Percentiles rank a stretch among this genome's conserved stretches.
Conservation (phyloP, 1,140 invertebrate genomes). For the Drosophila tristis region DNA sequence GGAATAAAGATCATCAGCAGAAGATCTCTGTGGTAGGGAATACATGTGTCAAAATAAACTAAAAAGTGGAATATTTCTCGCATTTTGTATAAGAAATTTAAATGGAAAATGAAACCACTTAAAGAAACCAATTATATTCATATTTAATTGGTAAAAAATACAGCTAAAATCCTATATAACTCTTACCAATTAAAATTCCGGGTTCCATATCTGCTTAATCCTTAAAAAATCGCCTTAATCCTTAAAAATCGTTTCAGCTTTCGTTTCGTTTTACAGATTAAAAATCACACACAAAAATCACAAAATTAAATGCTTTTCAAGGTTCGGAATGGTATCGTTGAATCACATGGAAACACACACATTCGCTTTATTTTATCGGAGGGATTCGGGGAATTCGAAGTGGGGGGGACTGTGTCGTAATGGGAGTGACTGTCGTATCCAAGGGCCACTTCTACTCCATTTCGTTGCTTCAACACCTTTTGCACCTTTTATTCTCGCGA, state of each 20-base stretch:
- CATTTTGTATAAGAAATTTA: constrained; percentile 2
- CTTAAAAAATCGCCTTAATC: constrained; percentile 26
- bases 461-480: constrained; percentile 30
- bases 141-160: too few relatives aligned
- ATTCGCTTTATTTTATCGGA: constrained; percentile 32
- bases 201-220: constrained; percentile 71
- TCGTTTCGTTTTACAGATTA: constrained; percentile 39
- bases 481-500: constrained; percentile 34
- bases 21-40: too few relatives aligned
- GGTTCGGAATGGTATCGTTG: constrained; percentile 35
- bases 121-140: not conserved
- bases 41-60: too few relatives aligned
- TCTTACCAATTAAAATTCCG: constrained; percentile 77
- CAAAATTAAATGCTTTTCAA: constrained; percentile 25
- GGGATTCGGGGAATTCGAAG: constrained; percentile 35
- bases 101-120: not conserved
- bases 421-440: not conserved
- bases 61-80: constrained; percentile 1
- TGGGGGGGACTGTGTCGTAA: too few relatives aligned
- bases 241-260: constrained; percentile 33
- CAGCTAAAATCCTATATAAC: not conserved
- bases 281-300: constrained; percentile 27
- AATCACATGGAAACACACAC: constrained; percentile 49
- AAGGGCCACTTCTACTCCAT: constrained; percentile 29
- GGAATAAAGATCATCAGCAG: too few relatives aligned